Conservation (phyloP, 1,140 invertebrate species). For the Dendrolimus punctatus region DNA sequence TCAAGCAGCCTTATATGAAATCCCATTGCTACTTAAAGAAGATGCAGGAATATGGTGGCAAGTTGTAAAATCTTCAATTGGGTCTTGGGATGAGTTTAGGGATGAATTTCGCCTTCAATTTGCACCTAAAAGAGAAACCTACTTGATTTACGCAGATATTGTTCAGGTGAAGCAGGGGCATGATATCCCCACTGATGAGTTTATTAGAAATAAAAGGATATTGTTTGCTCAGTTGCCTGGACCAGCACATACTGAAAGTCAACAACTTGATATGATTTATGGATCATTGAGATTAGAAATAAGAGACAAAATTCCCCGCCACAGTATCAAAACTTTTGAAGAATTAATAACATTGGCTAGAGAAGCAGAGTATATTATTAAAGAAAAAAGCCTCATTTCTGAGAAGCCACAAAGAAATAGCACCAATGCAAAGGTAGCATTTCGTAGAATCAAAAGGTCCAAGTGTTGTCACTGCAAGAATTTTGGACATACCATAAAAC, state of each 20-base stretch:
- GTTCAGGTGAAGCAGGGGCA: not conserved
- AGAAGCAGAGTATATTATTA: not conserved
- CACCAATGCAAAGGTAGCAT: not conserved
- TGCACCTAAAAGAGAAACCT: not conserved
- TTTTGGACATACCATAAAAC: not conserved
- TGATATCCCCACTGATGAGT: not conserved
- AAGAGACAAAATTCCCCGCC: not conserved
- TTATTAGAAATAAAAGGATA: not conserved
- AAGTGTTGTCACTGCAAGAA: slow-evolving; percentile 3
- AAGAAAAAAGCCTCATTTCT: not conserved
- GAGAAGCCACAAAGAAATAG: not conserved
- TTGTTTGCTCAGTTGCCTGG: not conserved
- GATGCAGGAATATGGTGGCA: too few species aligned
- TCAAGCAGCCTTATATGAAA: too few species aligned
- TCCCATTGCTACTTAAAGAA: too few species aligned
- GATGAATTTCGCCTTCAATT: not conserved
- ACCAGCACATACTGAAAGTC: not conserved
- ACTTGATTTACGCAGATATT: not conserved
- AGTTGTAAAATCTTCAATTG: too few species aligned
- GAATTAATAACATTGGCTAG: slow-evolving; percentile 1
- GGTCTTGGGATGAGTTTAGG: too few species aligned
- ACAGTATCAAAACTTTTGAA: not conserved
- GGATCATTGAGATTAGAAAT: not conserved
- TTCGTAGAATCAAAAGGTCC: too few species aligned
- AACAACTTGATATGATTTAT: slow-evolving; percentile 5